Conservation (phyloP, 2,888 invertebrate genomes). For the Branchipolynoe longqiensis region DNA sequence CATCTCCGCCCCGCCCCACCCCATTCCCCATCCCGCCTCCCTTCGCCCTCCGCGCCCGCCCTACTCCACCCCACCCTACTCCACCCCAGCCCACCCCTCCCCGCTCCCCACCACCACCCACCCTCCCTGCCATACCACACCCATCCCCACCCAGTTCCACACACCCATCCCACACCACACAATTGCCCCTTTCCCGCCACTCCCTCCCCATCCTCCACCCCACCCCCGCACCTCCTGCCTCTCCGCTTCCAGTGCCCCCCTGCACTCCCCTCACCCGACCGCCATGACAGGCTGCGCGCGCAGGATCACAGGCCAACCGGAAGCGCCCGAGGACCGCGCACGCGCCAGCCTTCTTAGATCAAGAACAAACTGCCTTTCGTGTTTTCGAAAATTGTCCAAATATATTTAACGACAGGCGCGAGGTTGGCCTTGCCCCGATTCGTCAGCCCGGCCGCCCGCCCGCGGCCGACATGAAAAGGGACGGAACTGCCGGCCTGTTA, state of each 20-base stretch:
- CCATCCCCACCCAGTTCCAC: no score
- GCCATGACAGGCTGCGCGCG: slow-evolving; percentile 50
- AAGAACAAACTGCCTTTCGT: slow-evolving; percentile 52
- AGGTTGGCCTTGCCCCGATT: slow-evolving; percentile 53
- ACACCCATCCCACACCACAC: slow-evolving; percentile 27
- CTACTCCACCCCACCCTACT: no score
- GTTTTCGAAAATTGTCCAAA: slow-evolving; percentile 58
- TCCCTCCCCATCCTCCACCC: slow-evolving; percentile 23
- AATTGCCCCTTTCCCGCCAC: no score
- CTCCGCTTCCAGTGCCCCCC: slow-evolving; percentile 1
- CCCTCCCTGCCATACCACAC: no score
- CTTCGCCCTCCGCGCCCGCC: no score
- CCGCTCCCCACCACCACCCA: neutral
- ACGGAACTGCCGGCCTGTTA: slow-evolving; percentile 36
- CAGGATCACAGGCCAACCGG: slow-evolving; percentile 53
- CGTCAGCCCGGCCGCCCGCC: neutral
- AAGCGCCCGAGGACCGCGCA: slow-evolving; percentile 28
- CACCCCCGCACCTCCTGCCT: neutral
- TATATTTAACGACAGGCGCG: slow-evolving; percentile 50
- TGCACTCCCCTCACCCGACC: neutral
- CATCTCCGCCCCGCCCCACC: neutral
- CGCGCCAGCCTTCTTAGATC: slow-evolving; percentile 50
- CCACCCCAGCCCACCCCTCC: slow-evolving; percentile 12
- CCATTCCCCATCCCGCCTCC: neutral
- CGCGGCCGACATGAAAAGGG: slow-evolving; percentile 29